These are phyloP conservation scores for Heliornis fulica DNA, from an alignment of 2,113 vertebrate species.

Conservation along the genomic window DNA sequence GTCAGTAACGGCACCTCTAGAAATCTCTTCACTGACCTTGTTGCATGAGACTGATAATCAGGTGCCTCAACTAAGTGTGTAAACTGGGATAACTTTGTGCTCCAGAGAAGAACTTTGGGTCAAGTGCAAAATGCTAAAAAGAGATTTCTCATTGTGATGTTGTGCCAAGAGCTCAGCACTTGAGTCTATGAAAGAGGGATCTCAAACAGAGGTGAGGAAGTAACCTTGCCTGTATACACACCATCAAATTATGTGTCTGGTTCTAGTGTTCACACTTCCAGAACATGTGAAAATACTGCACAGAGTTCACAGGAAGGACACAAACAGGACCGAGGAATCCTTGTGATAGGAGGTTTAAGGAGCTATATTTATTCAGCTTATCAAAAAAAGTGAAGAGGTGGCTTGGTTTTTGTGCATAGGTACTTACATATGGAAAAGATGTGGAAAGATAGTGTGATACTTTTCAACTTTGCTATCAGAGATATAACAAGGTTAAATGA, in stretches of 20 bases:
- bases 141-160: neutral
- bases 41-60: neutral
- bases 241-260: neutral
- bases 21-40: neutral
- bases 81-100: neutral
- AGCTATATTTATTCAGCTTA: conserved; percentile 53
- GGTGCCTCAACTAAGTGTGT: neutral
- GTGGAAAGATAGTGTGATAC: neutral
- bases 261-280: neutral
- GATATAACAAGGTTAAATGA: neutral
- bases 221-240: neutral
- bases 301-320: conserved; percentile 45
- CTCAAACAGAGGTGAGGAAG: neutral
- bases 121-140: neutral
- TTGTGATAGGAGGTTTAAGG: neutral
- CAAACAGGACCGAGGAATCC: neutral
- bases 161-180: neutral
- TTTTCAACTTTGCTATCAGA: neutral
- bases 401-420: neutral
- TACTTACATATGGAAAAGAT: conserved; percentile 22
- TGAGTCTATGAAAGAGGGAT: neutral
- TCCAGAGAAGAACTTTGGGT: neutral
- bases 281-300: neutral
- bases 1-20: neutral
- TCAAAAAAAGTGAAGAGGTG: conserved; percentile 21